Base-by-base conservation (phyloP, 53 echinoderm and acorn worm species). In the Antedon mediterranea region DNA sequence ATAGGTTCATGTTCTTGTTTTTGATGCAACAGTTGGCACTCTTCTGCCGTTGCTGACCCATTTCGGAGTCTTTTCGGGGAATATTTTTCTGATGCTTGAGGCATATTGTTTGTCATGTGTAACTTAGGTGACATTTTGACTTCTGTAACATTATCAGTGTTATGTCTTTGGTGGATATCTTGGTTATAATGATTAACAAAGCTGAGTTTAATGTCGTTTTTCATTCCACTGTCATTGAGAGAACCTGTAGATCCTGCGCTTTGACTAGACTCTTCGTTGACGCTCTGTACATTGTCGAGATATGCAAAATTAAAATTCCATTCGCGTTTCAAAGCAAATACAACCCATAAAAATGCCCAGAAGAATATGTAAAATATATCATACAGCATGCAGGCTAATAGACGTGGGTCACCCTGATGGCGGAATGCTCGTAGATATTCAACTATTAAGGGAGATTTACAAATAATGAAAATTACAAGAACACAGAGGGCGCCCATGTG, bases 401-500 rank as follows among this genome's bases (percentile, higher is more conserved):
- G 85, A 30, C 89, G 43, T 1, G 85, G 84, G 57, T 95, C 95
- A 18, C 84, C 79, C 0, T 81, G 77, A 34, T 87, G 78, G 4
- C 82, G 80, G 71, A 83, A 91, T 14, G 91, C 88, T 14, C 79
- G 81, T 26, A 89, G 82, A 78, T 95, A 95, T 41, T 95, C 90
- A 4, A 89, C 83, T 6, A 91, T 89, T 72, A 95, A 79, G 0
- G 91, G 87, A 30, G 87, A 87, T 43, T 91, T 91, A 75, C 91
- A 91, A 14, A 81, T 75, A 20, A 91, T 71, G 26, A 94, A 85
- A 8, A 91, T 80, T 43, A 86, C 73, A 73, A 95, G 83, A 30
- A 85, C 91, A 43, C 89, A 75, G 29, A 89, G 78, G 5, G 95
- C 95, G 29, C 89, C 91, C 41, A 95, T 84, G 44, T 95, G 89